Conservation (phyloP, 2,888 invertebrate genomes). For the Ormyrus nitidulus region DNA sequence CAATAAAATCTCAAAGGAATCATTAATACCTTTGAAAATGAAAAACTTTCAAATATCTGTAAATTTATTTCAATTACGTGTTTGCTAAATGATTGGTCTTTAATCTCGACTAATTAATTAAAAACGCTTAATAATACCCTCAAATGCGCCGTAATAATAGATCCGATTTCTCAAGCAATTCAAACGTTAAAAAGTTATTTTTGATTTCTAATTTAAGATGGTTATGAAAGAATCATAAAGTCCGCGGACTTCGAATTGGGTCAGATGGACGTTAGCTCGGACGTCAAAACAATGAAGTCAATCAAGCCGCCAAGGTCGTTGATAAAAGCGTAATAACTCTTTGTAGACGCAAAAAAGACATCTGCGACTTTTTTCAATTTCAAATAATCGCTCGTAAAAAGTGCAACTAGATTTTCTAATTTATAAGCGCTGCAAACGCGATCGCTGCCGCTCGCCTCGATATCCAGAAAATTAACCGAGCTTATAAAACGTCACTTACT, state of each 20-base stretch:
- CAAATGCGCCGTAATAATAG: conserved; percentile 2
- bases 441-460: no score
- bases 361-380: conserved; percentile 46
- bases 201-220: conserved; percentile 42
- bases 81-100: no score
- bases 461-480: no score
- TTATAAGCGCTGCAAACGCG: background rate
- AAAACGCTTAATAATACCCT: background rate
- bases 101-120: no score
- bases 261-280: conserved; percentile 48
- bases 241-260: conserved; percentile 39
- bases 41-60: no score
- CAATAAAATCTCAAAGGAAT: no score
- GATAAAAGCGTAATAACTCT: conserved; percentile 56
- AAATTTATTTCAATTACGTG: no score
- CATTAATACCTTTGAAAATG: no score
- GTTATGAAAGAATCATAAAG: conserved; percentile 52
- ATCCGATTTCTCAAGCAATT: conserved; percentile 15
- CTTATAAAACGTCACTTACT: no score
- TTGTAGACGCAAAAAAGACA: conserved; percentile 43
- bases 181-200: conserved; percentile 32
- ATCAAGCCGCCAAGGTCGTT: conserved; percentile 55
- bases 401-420: conserved; percentile 15
- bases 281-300: conserved; percentile 57
- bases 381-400: conserved; percentile 31